phyloP scores from a whole-genome alignment of 2,888 invertebrate genomes.

The Volucella bombylans region DNA sequence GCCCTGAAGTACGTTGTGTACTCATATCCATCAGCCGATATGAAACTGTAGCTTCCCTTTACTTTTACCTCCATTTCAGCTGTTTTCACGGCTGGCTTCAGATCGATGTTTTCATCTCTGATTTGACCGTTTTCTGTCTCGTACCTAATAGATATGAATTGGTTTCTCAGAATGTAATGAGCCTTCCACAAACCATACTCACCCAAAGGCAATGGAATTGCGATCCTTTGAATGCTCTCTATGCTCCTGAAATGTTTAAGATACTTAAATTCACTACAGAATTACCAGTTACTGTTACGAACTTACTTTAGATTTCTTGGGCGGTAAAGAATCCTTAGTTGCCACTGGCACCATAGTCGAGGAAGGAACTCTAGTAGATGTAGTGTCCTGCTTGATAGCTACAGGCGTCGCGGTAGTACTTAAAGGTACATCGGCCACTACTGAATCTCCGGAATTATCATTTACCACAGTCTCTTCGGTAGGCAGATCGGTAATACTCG shows the following conservation, averaged over 20 bases:
- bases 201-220: slow-evolving; percentile 77
- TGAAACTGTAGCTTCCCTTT: slow-evolving; percentile 83
- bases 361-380: too few species aligned
- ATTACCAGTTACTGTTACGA: too few species aligned
- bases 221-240: slow-evolving; percentile 6
- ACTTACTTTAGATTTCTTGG: too few species aligned
- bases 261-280: neutral
- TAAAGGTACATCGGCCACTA: too few species aligned
- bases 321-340: too few species aligned
- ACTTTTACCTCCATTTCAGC: slow-evolving; percentile 71
- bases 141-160: slow-evolving; percentile 75
- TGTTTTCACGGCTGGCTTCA: slow-evolving; percentile 16
- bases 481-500: slow-evolving; percentile 10
- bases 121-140: slow-evolving; percentile 80
- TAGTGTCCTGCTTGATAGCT: too few species aligned
- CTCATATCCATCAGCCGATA: slow-evolving; percentile 84
- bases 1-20: slow-evolving; percentile 84
- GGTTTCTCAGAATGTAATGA: neutral
- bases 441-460: neutral
- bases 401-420: too few species aligned
- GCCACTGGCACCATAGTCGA: too few species aligned
- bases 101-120: slow-evolving; percentile 78
- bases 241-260: slow-evolving; percentile 35
- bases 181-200: slow-evolving; percentile 43
- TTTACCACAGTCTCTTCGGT: slow-evolving; percentile 7